Base-by-base conservation (phyloP, 2,797 vertebrate genomes). In the Aphelocoma californica region DNA sequence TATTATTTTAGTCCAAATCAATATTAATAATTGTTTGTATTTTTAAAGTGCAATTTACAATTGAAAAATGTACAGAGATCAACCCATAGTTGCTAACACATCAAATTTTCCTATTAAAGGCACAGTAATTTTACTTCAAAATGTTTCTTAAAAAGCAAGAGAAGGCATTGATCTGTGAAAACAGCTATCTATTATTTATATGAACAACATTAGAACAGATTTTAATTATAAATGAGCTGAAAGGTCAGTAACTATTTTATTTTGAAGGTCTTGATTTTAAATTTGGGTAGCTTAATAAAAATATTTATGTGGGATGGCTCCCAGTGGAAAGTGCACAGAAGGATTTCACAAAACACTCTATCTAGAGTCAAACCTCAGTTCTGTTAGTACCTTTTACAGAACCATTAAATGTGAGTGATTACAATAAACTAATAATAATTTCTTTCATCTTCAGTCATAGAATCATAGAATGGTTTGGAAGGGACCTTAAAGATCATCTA, bases 1-100 rank as follows among this genome's bases (percentile, higher is more conserved):
- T 98, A 98, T 98, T 98, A 97, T 98, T 98, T 98, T 97, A 98
- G 97, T 96, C 96, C 96, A 96, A 97, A 98, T 98, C 98, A 98
- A 98, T 98, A 98, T 98, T 98, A 98, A 98, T 98, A 98, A 98
- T 98, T 98, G 98, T 98, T 98, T 98, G 97, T 97, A 97, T 98
- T 98, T 98, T 98, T 97, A 97, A 98, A 98, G 97, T 97, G 97
- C 96, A 97, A 88, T 97, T 97, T 98, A 95, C 96, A 96, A 93
- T 95, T 97, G 97, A 97, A 97, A 96, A 97, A 98, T 96, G 92
- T 94, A 81, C 95, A 95, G 94, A 97, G 96, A 98, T 97, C 97
- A 97, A 92, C 94, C 75, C 86, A 87, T 78, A 97, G 94, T 93
- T 97, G 96, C 97, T 87, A 97, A 95, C 96, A 90, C 97, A 97